These are phyloP conservation scores for Atrina japonica DNA, from an alignment of 2,888 invertebrate genomes.

Conservation along the genomic window DNA sequence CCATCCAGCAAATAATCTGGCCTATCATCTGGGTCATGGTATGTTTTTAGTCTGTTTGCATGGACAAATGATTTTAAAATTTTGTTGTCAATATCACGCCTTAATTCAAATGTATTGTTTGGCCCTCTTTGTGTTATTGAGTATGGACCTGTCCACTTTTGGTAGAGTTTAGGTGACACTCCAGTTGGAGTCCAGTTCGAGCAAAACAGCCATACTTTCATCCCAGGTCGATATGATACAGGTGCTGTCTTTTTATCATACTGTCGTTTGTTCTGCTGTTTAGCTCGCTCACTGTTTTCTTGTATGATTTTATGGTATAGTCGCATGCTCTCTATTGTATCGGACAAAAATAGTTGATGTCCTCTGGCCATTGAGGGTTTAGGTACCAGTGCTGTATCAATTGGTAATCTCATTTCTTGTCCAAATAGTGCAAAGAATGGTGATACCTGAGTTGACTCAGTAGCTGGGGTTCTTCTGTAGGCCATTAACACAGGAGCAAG, in stretches of 20 bases:
- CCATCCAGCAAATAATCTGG: conserved; percentile 12
- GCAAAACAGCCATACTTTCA: conserved; percentile 26
- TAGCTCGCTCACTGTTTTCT: conserved; percentile 20
- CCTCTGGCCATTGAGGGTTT: conserved; percentile 12
- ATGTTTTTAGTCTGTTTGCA: conserved; percentile 22
- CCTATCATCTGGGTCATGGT: conserved; percentile 5
- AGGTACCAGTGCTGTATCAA: conserved; percentile 38
- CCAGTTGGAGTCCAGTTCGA: conserved; percentile 19
- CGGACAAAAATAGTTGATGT: conserved; percentile 7
- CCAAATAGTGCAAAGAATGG: conserved; percentile 45
- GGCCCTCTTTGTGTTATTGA: conserved; percentile 38
- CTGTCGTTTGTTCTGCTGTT: conserved; percentile 34
- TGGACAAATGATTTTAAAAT: conserved; percentile 6
- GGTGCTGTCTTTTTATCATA: conserved; percentile 31
- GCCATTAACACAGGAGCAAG: conserved; percentile 48
- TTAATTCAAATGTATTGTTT: conserved; percentile 36
- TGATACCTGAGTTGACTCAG: conserved; percentile 41
- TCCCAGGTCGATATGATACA: neutral
- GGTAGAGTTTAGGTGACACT: conserved; percentile 31
- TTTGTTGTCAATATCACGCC: conserved; percentile 13
- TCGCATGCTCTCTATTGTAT: conserved; percentile 11
- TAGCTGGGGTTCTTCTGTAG: conserved; percentile 40
- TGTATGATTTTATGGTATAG: conserved; percentile 3
- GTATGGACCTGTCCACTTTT: conserved; percentile 43
- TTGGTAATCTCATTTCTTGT: conserved; percentile 40